Conservation (phyloP, 2,888 invertebrate genomes). For the Amaurobius ferox region DNA sequence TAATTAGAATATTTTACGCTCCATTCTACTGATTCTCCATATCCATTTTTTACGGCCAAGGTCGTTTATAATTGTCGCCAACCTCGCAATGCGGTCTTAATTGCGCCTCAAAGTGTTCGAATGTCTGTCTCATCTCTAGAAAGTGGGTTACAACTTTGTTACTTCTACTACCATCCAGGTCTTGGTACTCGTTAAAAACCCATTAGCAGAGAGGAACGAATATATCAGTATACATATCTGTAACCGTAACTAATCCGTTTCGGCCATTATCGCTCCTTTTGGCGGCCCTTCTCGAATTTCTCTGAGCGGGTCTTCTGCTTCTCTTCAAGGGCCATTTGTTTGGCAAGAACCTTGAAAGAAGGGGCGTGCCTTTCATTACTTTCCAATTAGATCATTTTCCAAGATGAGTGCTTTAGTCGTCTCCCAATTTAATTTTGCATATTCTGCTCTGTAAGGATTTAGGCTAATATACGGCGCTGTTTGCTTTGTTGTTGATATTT, state of each 20-base stretch:
- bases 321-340: slow-evolving; percentile 5
- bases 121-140: neutral
- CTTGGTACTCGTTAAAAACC: slow-evolving; percentile 12
- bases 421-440: neutral
- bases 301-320: neutral
- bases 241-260: slow-evolving; percentile 58
- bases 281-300: slow-evolving; percentile 33
- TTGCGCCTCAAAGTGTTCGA: neutral
- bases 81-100: too few relatives aligned
- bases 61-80: too few relatives aligned
- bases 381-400: slow-evolving; percentile 42
- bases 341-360: slow-evolving; percentile 5
- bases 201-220: neutral
- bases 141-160: slow-evolving; percentile 5
- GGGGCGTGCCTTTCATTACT: slow-evolving; percentile 28
- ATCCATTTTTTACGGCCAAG: too few relatives aligned
- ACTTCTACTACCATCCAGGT: neutral
- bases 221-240: slow-evolving; percentile 9
- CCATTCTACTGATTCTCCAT: too few relatives aligned
- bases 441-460: neutral
- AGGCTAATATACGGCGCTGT: neutral
- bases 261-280: slow-evolving; percentile 40
- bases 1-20: too few relatives aligned
- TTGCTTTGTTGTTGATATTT: too few relatives aligned
- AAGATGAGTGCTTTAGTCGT: neutral